Conservation (phyloP, 2,888 invertebrate species). For the Acanthoscelides obtectus region DNA sequence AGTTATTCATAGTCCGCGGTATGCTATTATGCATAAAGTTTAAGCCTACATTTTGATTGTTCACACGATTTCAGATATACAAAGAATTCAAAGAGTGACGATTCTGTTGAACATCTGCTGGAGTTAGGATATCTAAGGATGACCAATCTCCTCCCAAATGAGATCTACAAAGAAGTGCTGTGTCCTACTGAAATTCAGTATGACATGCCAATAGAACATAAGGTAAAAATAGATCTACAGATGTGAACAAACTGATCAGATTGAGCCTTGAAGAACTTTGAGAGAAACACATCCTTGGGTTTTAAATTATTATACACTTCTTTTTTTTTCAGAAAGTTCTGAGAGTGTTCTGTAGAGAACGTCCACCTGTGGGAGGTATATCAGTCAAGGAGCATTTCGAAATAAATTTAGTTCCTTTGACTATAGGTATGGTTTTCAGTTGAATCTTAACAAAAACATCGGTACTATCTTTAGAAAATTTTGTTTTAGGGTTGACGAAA, state of each 20-base stretch:
- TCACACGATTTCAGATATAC: conserved; percentile 64
- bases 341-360: conserved; percentile 91
- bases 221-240: too few relatives aligned
- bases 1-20: too few relatives aligned
- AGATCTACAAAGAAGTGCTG: conserved; percentile 86
- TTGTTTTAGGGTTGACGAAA: conserved; percentile 71
- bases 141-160: conserved; percentile 91
- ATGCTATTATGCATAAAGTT: too few relatives aligned
- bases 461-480: not conserved
- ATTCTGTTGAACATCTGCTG: conserved; percentile 94
- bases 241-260: too few relatives aligned
- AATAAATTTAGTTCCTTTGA: conserved; percentile 93
- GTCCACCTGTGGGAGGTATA: conserved; percentile 97
- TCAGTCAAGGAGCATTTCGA: conserved; percentile 99
- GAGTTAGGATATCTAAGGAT: conserved; percentile 95
- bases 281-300: too few relatives aligned
- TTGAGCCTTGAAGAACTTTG: too few relatives aligned
- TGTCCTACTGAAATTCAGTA: conserved; percentile 74
- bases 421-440: conserved; percentile 61
- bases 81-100: conserved; percentile 92
- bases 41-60: too few relatives aligned
- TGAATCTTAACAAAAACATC: conserved; percentile 1
- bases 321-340: conserved; percentile 62
- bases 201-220: conserved; percentile 87
- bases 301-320: conserved; percentile 3